Evolutionary conservation across 2,797 vertebrate species (phyloP), one percentile per base, ranked within the genome.

Genomic region (Limosa lapponica): DNA sequence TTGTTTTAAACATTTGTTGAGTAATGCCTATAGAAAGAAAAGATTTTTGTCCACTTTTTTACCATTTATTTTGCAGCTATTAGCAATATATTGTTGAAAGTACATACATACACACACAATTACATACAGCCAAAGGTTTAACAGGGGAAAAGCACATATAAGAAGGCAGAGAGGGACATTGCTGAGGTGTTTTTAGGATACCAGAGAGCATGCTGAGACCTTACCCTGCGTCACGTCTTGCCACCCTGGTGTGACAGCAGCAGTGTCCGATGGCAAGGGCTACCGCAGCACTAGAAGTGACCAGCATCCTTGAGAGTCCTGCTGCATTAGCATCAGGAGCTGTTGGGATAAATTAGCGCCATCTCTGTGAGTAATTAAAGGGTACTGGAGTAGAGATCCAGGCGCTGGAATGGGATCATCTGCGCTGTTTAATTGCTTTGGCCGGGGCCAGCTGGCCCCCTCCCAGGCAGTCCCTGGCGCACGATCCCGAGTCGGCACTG

Each of bases 251-350:
- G 11, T 4, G 7, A 46, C 17, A 46, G 46, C 46, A 23, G 46
- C 46, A 46, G 46, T 22, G 11, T 46, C 22, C 8, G 2, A 1
- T 7, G 39, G 36, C 49, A 13, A 48, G 11, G 39, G 54, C 51
- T 30, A 8, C 44, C 10, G 37, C 44, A 5, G 27, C 1, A 16
- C 39, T 19, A 4, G 3, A 36, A n/a, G 55, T 6, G 32, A 11
- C 0, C 0, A 28, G 41, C 62, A 24, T 0, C 1, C 3, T 18
- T 6, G 5, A 17, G 55, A 6, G 34, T 11, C 62, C 10, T 10
- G 6, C 51, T 32, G 54, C 46, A 1, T 58, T 16, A 62, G 65
- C 81, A 7, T n/a, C 23, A 2, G 24, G 11, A 43, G 81, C 81
- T 32, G 44, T 8, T 62, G 74, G 62, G 7, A 32, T 10, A 27